These are phyloP conservation scores for Diarsia mendica DNA, from an alignment of 2,888 invertebrate genomes.

Conservation along the genomic window DNA sequence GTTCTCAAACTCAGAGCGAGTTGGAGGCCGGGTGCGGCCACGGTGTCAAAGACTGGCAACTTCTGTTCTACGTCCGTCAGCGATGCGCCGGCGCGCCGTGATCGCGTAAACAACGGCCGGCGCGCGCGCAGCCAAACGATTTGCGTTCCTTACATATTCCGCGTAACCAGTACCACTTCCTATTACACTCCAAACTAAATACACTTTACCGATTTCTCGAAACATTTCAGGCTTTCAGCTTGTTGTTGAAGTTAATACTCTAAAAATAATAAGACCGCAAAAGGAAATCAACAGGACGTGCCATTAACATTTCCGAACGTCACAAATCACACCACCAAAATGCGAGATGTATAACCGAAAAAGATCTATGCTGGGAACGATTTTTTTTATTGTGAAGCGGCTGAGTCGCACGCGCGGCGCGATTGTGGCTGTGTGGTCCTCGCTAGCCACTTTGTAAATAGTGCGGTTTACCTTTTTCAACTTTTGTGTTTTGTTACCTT, in stretches of 20 bases:
- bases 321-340: constrained; percentile 90
- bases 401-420: constrained; percentile 89
- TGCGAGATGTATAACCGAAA: constrained; percentile 89
- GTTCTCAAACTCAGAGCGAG: constrained; percentile 65
- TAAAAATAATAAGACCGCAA: constrained; percentile 67
- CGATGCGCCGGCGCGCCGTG: constrained; percentile 66
- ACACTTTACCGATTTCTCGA: constrained; percentile 17
- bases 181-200: constrained; percentile 56
- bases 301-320: constrained; percentile 89
- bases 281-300: constrained; percentile 83
- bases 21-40: constrained; percentile 77
- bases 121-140: constrained; percentile 74
- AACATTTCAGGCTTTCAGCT: constrained; percentile 16
- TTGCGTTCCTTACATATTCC: constrained; percentile 83
- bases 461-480: constrained; percentile 91
- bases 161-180: constrained; percentile 66
- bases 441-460: constrained; percentile 91
- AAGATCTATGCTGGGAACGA: constrained; percentile 88
- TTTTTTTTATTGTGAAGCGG: constrained; percentile 86
- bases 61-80: constrained; percentile 84
- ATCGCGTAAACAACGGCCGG: constrained; percentile 84
- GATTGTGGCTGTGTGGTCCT: constrained; percentile 90
- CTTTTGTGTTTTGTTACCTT: constrained; percentile 91
- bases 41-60: constrained; percentile 85
- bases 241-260: constrained; percentile 47